phyloP scores from a whole-genome alignment of 2,797 vertebrate genomes.

The Sebastes minor region DNA sequence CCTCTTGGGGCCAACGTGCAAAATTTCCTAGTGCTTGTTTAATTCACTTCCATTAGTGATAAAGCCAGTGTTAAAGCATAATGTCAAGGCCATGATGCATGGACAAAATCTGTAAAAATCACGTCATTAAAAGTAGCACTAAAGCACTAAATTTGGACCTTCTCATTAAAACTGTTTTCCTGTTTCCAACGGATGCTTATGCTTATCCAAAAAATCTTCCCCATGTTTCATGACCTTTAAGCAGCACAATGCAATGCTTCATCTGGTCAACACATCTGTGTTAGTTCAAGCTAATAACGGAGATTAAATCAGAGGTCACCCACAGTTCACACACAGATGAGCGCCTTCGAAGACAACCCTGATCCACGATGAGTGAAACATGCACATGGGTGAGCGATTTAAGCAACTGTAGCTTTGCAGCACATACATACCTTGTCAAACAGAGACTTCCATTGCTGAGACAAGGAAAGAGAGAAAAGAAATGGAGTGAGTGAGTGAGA shows the following conservation, averaged over 20 bases:
- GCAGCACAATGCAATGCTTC: not conserved
- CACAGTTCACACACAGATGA: slow-evolving; percentile 27
- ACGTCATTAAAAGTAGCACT: not conserved
- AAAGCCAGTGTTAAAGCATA: slow-evolving; percentile 8
- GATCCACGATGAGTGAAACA: slow-evolving; percentile 44
- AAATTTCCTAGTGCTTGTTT: slow-evolving; percentile 1
- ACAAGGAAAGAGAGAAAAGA: slow-evolving; percentile 34
- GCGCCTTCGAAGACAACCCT: slow-evolving; percentile 3
- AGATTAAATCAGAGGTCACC: slow-evolving; percentile 14
- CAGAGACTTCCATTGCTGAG: slow-evolving; percentile 95
- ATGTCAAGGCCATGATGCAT: slow-evolving; percentile 37
- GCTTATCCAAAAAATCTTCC: slow-evolving; percentile 8
- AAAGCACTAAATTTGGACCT: not conserved
- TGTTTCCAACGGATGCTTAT: not conserved
- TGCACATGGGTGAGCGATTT: slow-evolving; percentile 21
- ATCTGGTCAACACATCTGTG: slow-evolving; percentile 18
- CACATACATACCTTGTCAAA: slow-evolving; percentile 98
- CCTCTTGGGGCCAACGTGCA: not conserved
- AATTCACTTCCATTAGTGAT: slow-evolving; percentile 23
- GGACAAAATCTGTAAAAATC: not conserved
- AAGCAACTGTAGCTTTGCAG: not conserved
- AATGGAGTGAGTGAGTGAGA: slow-evolving; percentile 32
- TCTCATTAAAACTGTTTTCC: not conserved
- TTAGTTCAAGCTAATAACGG: not conserved
- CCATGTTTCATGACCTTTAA: slow-evolving; percentile 43